Percentiles rank a stretch among this genome's conserved stretches.
These are phyloP conservation scores for Vidua chalybeata DNA, from an alignment of 2,113 vertebrate genomes.

Conservation along the genomic window DNA sequence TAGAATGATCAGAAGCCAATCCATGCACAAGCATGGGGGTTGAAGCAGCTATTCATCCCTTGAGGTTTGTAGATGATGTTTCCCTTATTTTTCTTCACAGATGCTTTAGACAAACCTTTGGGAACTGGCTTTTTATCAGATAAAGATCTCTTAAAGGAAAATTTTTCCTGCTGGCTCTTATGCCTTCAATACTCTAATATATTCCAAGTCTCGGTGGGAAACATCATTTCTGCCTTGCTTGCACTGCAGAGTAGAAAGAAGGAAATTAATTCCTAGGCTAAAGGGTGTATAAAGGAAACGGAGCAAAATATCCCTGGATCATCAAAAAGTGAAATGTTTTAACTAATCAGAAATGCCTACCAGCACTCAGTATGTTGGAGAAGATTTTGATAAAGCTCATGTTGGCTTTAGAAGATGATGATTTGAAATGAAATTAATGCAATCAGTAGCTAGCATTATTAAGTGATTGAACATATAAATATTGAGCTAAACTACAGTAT, in stretches of 20 bases:
- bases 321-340: slow-evolving; percentile 16
- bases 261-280: background rate
- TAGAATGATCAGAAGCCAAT: background rate
- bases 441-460: background rate
- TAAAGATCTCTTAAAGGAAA: background rate
- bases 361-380: background rate
- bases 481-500: background rate
- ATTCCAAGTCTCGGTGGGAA: background rate
- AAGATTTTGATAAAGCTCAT: background rate
- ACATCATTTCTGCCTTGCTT: background rate
- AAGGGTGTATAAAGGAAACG: background rate
- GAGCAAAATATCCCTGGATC: background rate
- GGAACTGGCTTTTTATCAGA: background rate
- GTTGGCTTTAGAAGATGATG: background rate
- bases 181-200: background rate
- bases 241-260: background rate
- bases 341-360: background rate
- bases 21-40: background rate
- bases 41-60: background rate
- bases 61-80: background rate
- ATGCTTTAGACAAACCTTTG: background rate
- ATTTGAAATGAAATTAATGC: background rate
- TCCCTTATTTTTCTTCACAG: background rate
- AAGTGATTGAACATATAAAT: background rate
- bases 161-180: background rate